Evolutionary conservation across 2,888 invertebrate species (phyloP).

Genomic region (Stramonita haemastoma): DNA sequence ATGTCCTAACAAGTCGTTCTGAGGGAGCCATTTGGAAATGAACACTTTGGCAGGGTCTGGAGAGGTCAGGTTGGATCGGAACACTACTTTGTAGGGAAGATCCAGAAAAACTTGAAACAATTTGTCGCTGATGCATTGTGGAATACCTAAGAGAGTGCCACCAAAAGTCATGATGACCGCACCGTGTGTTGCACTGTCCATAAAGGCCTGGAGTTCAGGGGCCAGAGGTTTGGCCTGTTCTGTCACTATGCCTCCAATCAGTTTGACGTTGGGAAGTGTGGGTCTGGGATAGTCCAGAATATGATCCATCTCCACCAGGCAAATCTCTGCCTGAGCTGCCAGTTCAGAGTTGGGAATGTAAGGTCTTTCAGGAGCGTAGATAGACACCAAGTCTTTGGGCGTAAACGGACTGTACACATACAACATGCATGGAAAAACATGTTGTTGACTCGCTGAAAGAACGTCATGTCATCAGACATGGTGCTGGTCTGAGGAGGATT

Average conservation of each 20-base stretch:
- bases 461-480: constrained; percentile 26
- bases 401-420: constrained; percentile 24
- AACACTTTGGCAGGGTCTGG: constrained; percentile 46
- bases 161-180: constrained; percentile 58
- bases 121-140: constrained; percentile 29
- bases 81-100: constrained; percentile 45
- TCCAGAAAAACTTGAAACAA: constrained; percentile 43
- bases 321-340: constrained; percentile 34
- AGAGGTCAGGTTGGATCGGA: constrained; percentile 45
- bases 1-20: constrained; percentile 60
- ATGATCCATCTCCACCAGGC: constrained; percentile 52
- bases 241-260: constrained; percentile 55
- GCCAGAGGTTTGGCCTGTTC: constrained; percentile 48
- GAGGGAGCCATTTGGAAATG: constrained; percentile 57
- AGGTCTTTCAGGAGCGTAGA: constrained; percentile 49
- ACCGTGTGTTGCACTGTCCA: constrained; percentile 45
- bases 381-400: constrained; percentile 38
- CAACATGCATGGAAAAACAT: background rate
- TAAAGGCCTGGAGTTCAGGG: constrained; percentile 46
- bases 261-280: constrained; percentile 51
- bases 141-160: constrained; percentile 40
- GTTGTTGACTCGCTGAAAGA: constrained; percentile 36
- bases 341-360: constrained; percentile 39
- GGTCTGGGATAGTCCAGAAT: constrained; percentile 53
- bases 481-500: background rate